Evolutionary conservation across 2,888 invertebrate species (phyloP).

Genomic region (Octodonta nipae): DNA sequence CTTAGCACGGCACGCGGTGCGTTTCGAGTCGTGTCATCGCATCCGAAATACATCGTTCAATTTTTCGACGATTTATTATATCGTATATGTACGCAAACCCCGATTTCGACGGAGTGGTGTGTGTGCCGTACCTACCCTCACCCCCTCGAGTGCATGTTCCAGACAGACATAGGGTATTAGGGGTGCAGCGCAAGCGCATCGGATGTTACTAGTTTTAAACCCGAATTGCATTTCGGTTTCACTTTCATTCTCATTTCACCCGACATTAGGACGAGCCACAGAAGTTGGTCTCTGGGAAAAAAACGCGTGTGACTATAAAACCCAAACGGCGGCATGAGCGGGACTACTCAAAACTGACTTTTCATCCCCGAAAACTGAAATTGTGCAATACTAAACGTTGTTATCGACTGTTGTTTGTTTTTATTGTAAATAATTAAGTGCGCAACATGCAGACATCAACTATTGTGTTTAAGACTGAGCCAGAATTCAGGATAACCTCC

Average conservation of each 20-base stretch:
- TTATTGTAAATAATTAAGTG: not conserved
- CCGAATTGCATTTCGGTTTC: constrained; percentile 34
- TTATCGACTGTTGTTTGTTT: too few species aligned
- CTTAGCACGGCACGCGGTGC: constrained; percentile 16
- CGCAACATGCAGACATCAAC: constrained; percentile 47
- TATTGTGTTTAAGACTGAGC: constrained; percentile 32
- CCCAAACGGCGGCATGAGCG: constrained; percentile 4
- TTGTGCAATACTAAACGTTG: constrained; percentile 45
- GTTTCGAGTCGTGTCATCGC: too few species aligned
- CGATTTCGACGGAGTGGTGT: too few species aligned
- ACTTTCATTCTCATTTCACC: constrained; percentile 33
- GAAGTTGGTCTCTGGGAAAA: constrained; percentile 6
- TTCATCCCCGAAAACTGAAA: too few species aligned
- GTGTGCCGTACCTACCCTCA: too few species aligned
- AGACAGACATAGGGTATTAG: constrained; percentile 28
- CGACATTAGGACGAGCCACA: constrained; percentile 9
- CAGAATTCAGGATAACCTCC: constrained; percentile 29
- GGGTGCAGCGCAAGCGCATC: constrained; percentile 43
- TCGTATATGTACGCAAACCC: too few species aligned
- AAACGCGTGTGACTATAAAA: constrained; percentile 12
- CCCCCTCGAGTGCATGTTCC: constrained; percentile 43
- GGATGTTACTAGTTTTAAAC: constrained; percentile 20
- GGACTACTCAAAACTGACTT: constrained; percentile 7
- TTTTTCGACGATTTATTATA: too few species aligned
- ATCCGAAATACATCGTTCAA: too few species aligned